Evolutionary conservation across 2,888 invertebrate species (phyloP).

Genomic region (Drosophila sordidula): DNA sequence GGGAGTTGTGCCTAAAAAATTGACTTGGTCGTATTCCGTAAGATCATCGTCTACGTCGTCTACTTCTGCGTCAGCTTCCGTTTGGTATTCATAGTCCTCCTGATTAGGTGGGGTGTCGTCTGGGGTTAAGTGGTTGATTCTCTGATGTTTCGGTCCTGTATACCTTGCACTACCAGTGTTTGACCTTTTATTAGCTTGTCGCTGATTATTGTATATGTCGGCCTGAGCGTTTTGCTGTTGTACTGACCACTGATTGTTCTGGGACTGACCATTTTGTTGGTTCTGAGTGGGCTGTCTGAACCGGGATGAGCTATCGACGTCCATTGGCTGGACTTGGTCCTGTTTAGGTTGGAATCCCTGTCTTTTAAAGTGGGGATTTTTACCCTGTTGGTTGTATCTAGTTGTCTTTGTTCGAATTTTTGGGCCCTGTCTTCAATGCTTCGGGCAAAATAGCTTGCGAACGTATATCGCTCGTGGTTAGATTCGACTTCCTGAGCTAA

Average conservation of each 20-base stretch:
- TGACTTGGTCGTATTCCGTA: background rate
- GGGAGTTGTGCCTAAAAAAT: background rate
- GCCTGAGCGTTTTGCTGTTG: background rate
- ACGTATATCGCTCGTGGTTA: no score
- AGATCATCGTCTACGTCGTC: background rate
- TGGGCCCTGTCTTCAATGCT: background rate
- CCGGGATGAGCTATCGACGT: background rate
- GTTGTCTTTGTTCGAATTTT: background rate
- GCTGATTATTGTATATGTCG: background rate
- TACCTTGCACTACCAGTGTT: background rate
- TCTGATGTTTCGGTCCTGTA: background rate
- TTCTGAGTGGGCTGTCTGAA: background rate
- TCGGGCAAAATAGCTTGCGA: background rate
- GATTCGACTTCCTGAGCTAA: no score
- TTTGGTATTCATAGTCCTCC: background rate
- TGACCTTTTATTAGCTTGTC: background rate
- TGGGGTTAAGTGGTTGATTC: background rate
- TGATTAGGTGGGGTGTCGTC: no score
- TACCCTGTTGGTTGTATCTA: background rate
- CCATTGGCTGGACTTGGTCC: background rate
- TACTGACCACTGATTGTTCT: background rate
- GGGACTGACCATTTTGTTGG: background rate
- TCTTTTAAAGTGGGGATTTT: background rate
- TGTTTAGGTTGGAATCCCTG: background rate
- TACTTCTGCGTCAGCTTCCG: background rate